phyloP scores from a whole-genome alignment of 1,140 invertebrate genomes.

The Meteorus sp. region DNA sequence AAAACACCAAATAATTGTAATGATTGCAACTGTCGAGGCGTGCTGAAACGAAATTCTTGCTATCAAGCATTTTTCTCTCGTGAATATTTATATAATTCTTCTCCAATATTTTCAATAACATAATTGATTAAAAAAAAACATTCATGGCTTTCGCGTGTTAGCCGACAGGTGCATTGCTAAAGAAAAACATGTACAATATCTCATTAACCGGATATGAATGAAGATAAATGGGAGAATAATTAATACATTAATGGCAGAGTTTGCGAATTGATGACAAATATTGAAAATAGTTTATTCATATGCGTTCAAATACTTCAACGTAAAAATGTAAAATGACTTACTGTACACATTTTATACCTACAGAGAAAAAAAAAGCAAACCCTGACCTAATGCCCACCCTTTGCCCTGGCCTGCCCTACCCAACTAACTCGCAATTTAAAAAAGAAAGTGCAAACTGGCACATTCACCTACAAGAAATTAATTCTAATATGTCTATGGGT shows the following conservation, averaged over 20 bases:
- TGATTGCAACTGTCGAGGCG: constrained; percentile 18
- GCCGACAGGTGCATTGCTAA: constrained; percentile 46
- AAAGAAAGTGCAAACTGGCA: constrained; percentile 15
- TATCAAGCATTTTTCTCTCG: not conserved
- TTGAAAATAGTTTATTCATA: not conserved
- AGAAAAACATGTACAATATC: no score
- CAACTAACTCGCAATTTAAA: constrained; percentile 26
- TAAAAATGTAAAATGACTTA: constrained; percentile 14
- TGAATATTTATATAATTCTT: not conserved
- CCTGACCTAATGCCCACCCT: constrained; percentile 8
- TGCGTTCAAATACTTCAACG: not conserved
- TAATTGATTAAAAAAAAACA: not conserved
- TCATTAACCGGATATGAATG: constrained; percentile 27
- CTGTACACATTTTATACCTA: not conserved
- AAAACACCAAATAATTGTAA: not conserved
- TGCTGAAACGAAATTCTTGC: constrained; percentile 38
- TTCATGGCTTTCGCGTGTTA: not conserved
- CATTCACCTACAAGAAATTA: constrained; percentile 35
- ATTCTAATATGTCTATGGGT: constrained; percentile 52
- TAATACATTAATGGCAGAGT: constrained; percentile 9
- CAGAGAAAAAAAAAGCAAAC: constrained; percentile 8
- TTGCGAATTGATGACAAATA: constrained; percentile 23
- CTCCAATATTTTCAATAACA: not conserved
- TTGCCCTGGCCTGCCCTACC: constrained; percentile 20
- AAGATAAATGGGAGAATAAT: not conserved